phyloP scores from a whole-genome alignment of 2,888 invertebrate genomes.

The Caenorhabditis wallacei region DNA sequence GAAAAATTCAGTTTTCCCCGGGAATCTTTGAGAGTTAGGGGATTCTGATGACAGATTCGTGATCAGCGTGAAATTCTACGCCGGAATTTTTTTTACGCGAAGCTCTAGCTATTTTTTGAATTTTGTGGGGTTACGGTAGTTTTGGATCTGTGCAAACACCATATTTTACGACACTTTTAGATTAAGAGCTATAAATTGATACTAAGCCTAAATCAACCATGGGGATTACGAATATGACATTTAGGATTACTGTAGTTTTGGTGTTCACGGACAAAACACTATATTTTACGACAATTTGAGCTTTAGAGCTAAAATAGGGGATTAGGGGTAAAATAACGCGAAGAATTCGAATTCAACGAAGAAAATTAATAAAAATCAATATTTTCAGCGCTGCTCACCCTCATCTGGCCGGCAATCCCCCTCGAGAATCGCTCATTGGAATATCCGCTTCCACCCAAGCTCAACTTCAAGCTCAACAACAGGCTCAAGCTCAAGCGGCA shows the following conservation, averaged over 20 bases:
- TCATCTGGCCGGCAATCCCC: not conserved
- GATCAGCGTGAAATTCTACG: not conserved
- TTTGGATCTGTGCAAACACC: not conserved
- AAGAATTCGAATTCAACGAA: not conserved
- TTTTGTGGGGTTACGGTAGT: not conserved
- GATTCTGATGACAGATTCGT: not conserved
- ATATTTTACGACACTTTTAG: not conserved
- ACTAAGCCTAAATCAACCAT: not conserved
- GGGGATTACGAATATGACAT: not conserved
- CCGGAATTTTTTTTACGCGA: too few relatives aligned
- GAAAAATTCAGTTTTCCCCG: too few relatives aligned
- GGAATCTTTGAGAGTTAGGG: too few relatives aligned
- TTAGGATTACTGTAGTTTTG: too few relatives aligned
- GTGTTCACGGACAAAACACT: too few relatives aligned
- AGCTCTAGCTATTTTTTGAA: not conserved
- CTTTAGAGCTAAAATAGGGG: too few relatives aligned
- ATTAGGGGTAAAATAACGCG: not conserved
- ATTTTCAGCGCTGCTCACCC: too few relatives aligned
- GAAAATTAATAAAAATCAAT: too few relatives aligned
- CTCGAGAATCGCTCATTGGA: constrained; percentile 41
- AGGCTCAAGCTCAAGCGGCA: constrained; percentile 28
- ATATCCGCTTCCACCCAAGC: constrained; percentile 40
- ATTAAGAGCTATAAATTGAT: not conserved
- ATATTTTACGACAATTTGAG: not conserved
- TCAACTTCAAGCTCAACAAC: constrained; percentile 44